Conservation (phyloP, 2,113 vertebrate species). For the Lepus timidus region DNA sequence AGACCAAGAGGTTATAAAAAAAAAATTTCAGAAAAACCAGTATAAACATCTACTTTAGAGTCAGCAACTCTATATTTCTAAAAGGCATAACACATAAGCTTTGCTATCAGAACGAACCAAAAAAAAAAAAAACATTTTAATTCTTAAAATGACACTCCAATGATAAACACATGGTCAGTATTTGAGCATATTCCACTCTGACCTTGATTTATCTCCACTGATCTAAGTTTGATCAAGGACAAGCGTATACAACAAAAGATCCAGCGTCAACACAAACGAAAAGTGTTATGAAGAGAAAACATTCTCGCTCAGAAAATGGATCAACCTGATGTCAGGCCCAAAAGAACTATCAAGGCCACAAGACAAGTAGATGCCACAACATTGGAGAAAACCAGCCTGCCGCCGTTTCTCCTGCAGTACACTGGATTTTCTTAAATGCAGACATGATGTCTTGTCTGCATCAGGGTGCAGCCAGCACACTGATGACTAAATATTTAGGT, state of each 20-base stretch:
- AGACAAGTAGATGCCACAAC: neutral
- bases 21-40: constrained; percentile 14
- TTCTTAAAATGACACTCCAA: neutral
- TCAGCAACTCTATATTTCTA: neutral
- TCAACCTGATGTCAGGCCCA: neutral
- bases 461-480: neutral
- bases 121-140: constrained; percentile 16
- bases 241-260: constrained; percentile 40
- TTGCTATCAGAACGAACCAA: neutral
- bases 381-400: neutral
- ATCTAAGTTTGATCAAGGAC: constrained; percentile 65
- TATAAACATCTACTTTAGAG: constrained; percentile 1
- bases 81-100: neutral
- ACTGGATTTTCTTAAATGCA: neutral
- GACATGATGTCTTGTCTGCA: neutral
- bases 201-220: constrained; percentile 60
- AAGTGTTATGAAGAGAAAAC: constrained; percentile 28
- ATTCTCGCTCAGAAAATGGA: neutral
- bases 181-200: neutral
- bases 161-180: neutral
- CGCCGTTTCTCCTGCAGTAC: neutral
- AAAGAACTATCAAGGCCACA: neutral
- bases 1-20: constrained; percentile 60
- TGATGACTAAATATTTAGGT: neutral
- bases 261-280: constrained; percentile 39